Evolutionary conservation across 2,797 vertebrate genomes (phyloP).

Genomic region (Dermochelys coriacea): DNA sequence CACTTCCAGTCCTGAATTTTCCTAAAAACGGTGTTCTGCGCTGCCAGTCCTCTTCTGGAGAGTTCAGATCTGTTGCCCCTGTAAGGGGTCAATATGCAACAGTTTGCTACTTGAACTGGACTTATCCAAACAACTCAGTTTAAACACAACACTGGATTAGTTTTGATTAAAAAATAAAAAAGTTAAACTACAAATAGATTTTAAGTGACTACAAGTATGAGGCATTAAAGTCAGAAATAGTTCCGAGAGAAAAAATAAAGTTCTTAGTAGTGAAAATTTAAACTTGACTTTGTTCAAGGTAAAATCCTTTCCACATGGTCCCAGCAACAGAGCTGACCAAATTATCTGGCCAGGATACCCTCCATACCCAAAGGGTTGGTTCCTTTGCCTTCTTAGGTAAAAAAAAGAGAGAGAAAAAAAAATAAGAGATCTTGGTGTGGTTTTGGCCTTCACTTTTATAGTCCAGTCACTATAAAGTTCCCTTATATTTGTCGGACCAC

Average conservation of each 20-base stretch:
- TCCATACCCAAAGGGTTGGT: background rate
- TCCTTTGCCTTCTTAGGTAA: background rate
- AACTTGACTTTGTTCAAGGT: background rate
- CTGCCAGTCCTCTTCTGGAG: too few relatives aligned
- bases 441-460: background rate
- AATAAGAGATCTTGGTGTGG: background rate
- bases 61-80: too few relatives aligned
- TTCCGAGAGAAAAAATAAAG: background rate
- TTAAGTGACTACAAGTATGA: too few relatives aligned
- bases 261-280: background rate
- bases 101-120: background rate
- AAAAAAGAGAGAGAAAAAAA: background rate
- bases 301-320: background rate
- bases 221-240: background rate
- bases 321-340: background rate
- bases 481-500: background rate
- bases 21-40: too few relatives aligned
- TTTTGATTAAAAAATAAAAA: too few relatives aligned
- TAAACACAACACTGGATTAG: background rate
- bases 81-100: too few relatives aligned
- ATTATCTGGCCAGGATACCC: background rate
- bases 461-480: background rate
- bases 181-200: too few relatives aligned
- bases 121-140: background rate
- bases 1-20: too few relatives aligned